Evolutionary conservation across 1,140 invertebrate genomes (phyloP).

Genomic region (Phymorhynchus buccinoides): DNA sequence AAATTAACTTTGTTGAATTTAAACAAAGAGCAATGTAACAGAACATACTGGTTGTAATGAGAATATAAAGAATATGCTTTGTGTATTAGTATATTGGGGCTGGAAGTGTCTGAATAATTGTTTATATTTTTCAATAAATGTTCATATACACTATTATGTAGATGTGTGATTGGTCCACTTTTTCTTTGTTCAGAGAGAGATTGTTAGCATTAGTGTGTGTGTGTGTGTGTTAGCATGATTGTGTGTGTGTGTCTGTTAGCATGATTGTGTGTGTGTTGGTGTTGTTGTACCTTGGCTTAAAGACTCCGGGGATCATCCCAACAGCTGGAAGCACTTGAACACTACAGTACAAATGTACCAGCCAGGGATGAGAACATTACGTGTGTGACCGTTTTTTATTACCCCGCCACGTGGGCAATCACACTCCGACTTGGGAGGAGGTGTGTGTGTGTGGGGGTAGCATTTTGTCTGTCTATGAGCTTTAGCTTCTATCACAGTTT

Average conservation of each 20-base stretch:
- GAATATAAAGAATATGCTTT: not conserved
- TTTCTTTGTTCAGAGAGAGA: not conserved
- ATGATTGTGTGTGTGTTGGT: not conserved
- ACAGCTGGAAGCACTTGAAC: not conserved
- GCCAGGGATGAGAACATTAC: not conserved
- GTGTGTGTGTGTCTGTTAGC: not conserved
- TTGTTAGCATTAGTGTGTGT: not conserved
- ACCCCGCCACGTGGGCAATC: not conserved
- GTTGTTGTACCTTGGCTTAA: too few species aligned
- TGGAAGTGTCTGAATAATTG: not conserved
- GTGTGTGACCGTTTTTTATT: not conserved
- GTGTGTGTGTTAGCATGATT: not conserved
- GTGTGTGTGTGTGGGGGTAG: not conserved
- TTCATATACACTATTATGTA: not conserved
- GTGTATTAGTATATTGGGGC: not conserved
- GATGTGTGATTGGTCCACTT: not conserved
- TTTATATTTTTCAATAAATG: conserved; percentile 13
- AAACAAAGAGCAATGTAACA: not conserved
- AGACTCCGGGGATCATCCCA: too few species aligned
- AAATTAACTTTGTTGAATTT: not conserved
- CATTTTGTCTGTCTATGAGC: too few species aligned
- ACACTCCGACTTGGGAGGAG: not conserved
- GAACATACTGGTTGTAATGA: not conserved
- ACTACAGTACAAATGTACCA: not conserved
- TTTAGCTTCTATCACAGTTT: too few species aligned